Evolutionary conservation across 2,113 vertebrate species (phyloP).

Genomic region (Eupsittula cactorum): DNA sequence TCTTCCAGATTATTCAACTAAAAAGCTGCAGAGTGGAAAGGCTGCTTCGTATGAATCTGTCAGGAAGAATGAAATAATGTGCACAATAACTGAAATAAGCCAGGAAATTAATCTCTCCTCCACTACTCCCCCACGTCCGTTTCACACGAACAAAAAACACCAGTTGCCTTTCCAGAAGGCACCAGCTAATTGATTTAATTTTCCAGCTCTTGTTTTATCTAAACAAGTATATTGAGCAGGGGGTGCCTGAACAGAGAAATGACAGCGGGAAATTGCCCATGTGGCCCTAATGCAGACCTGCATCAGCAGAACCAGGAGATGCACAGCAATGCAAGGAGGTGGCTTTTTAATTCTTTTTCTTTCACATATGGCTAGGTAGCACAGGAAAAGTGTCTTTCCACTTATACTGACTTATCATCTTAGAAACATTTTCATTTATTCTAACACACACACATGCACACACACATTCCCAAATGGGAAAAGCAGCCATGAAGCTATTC

Average conservation of each 20-base stretch:
- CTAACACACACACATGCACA: background rate
- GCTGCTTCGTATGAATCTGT: background rate
- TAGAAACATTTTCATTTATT: background rate
- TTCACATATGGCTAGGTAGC: background rate
- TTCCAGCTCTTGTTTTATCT: conserved; percentile 5
- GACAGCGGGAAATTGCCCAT: background rate
- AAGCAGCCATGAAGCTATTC: background rate
- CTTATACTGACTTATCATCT: background rate
- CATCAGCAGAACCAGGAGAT: background rate
- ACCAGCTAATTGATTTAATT: background rate
- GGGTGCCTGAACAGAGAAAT: background rate
- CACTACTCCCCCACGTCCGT: background rate
- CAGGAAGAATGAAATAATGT: background rate
- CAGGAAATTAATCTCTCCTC: background rate
- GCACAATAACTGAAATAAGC: background rate
- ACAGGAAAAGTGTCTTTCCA: background rate
- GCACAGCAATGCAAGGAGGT: background rate
- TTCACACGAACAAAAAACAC: background rate
- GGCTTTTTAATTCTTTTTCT: background rate
- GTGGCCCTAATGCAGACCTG: background rate
- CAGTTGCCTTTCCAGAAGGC: conserved; percentile 6
- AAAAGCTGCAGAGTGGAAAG: background rate
- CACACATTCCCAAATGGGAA: background rate
- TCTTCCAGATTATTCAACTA: background rate
- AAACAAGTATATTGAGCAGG: background rate